phyloP scores from a whole-genome alignment of 2,888 invertebrate genomes.

The Onchidella celtica region DNA sequence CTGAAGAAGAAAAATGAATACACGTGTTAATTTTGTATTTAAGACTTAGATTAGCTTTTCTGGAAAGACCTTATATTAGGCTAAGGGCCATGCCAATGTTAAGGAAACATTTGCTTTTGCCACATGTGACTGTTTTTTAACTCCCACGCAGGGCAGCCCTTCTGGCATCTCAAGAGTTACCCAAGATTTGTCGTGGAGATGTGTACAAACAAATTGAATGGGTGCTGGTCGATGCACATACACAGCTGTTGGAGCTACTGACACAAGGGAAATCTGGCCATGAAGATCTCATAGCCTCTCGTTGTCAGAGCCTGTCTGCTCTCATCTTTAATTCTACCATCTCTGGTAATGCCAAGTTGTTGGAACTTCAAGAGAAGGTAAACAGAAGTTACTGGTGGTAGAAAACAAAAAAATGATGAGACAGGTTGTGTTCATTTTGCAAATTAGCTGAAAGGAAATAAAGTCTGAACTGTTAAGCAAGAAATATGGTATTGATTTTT shows the following conservation, averaged over 20 bases:
- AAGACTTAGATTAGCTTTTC: too few relatives aligned
- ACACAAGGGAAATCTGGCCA: constrained; percentile 60
- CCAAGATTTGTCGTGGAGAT: constrained; percentile 73
- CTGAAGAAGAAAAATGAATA: too few relatives aligned
- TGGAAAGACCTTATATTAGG: too few relatives aligned
- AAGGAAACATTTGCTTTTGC: too few relatives aligned
- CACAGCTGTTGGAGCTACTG: constrained; percentile 71
- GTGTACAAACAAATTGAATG: constrained; percentile 77
- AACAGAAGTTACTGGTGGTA: too few relatives aligned
- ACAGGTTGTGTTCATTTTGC: neutral
- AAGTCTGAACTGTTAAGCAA: neutral
- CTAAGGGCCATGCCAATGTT: too few relatives aligned
- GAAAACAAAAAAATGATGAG: neutral
- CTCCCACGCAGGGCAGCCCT: constrained; percentile 75
- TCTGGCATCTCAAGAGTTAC: constrained; percentile 72
- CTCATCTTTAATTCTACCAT: constrained; percentile 75
- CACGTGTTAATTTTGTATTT: too few relatives aligned
- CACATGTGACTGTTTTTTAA: too few relatives aligned
- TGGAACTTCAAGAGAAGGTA: constrained; percentile 75
- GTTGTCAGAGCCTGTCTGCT: constrained; percentile 75
- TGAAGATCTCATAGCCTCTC: constrained; percentile 68
- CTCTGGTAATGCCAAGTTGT: constrained; percentile 70
- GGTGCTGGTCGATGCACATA: constrained; percentile 78
- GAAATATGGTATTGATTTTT: neutral
- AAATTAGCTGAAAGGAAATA: neutral